Conservation (phyloP, 2,888 invertebrate genomes). For the Dryobotodes eremita region DNA sequence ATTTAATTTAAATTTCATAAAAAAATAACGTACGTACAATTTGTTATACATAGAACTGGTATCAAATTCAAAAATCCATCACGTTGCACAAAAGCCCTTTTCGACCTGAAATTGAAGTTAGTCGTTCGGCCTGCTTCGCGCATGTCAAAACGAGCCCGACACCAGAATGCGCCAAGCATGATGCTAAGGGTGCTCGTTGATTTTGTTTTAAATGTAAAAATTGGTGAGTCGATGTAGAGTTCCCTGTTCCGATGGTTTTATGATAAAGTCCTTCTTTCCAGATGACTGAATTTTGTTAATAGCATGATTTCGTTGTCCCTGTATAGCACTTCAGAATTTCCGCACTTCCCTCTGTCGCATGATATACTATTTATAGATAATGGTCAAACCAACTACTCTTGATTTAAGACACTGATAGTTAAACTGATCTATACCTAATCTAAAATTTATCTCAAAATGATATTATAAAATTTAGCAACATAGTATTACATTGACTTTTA, state of each 20-base stretch:
- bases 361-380: conserved; percentile 55
- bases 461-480: neutral
- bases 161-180: conserved; percentile 83
- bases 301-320: conserved; percentile 69
- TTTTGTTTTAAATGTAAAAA: conserved; percentile 67
- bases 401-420: conserved; percentile 3
- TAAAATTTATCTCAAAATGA: conserved; percentile 5
- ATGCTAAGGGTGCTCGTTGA: conserved; percentile 74
- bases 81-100: conserved; percentile 70
- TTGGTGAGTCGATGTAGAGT: conserved; percentile 82
- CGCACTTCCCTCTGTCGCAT: conserved; percentile 70
- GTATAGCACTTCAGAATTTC: conserved; percentile 61
- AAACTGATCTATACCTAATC: neutral
- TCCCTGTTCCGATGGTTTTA: conserved; percentile 63
- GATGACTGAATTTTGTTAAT: conserved; percentile 46
- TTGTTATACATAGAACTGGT: neutral
- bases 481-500: neutral
- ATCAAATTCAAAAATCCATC: conserved; percentile 57
- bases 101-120: conserved; percentile 46
- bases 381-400: conserved; percentile 11
- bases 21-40: neutral
- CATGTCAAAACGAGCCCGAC: conserved; percentile 77
- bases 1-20: neutral
- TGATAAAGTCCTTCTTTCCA: conserved; percentile 46
- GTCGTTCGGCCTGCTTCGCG: conserved; percentile 75